These are phyloP conservation scores for Oasisia sp. DNA, from an alignment of 2,888 invertebrate species.

Conservation along the genomic window DNA sequence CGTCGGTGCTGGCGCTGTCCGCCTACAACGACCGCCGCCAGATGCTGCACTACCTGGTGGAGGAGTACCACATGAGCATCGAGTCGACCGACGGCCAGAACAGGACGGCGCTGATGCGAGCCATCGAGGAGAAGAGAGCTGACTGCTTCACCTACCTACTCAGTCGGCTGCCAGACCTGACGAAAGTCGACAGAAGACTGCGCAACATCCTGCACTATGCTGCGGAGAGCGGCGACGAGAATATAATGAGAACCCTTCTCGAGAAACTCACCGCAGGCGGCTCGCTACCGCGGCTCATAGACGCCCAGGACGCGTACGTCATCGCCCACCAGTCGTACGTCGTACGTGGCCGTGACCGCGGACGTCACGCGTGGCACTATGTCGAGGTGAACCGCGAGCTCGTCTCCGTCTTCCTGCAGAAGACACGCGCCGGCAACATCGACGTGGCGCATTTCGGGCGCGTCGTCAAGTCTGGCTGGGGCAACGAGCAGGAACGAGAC, in stretches of 20 bases:
- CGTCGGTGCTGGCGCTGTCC: not conserved
- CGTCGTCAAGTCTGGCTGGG: constrained; percentile 32
- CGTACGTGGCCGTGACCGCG: constrained; percentile 30
- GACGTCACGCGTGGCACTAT: constrained; percentile 33
- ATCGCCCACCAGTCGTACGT: constrained; percentile 32
- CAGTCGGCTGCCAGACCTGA: not conserved
- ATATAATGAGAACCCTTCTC: constrained; percentile 69
- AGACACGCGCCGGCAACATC: constrained; percentile 29
- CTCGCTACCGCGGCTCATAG: not conserved
- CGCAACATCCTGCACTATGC: constrained; percentile 83
- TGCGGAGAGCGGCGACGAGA: constrained; percentile 78
- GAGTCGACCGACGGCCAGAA: not conserved
- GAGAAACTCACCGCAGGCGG: constrained; percentile 26
- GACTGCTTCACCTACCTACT: constrained; percentile 26
- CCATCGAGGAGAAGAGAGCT: not conserved
- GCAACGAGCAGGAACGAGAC: constrained; percentile 25
- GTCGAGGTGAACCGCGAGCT: constrained; percentile 35
- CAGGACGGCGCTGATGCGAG: not conserved
- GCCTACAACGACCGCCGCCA: not conserved
- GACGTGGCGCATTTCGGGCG: constrained; percentile 33
- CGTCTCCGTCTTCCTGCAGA: constrained; percentile 29
- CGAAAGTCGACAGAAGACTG: constrained; percentile 25
- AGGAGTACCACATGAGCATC: not conserved
- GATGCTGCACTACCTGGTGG: not conserved
- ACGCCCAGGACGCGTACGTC: constrained; percentile 32